phyloP scores from a whole-genome alignment of 2,797 vertebrate species.

The Notolabrus celidotus region DNA sequence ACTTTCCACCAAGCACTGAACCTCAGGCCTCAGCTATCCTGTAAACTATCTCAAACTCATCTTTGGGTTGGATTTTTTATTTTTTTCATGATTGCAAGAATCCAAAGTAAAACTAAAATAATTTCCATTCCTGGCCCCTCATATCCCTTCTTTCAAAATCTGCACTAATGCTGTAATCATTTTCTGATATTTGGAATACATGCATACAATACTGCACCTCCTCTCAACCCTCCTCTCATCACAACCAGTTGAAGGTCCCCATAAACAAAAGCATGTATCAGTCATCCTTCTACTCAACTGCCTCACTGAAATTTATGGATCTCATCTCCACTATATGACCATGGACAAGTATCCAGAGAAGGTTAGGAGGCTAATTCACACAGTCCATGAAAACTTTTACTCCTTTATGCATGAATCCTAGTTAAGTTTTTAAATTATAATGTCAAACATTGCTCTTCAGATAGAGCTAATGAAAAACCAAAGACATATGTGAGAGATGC shows the following conservation, averaged over 20 bases:
- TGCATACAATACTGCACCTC: background rate
- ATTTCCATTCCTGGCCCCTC: too few relatives aligned
- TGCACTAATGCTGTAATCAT: too few relatives aligned
- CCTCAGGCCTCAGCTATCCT: too few relatives aligned
- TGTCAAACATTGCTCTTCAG: too few relatives aligned
- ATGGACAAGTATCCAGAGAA: conserved; percentile 48
- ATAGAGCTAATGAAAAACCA: too few relatives aligned
- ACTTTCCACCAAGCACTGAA: too few relatives aligned
- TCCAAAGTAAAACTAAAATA: too few relatives aligned
- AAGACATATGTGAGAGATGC: too few relatives aligned
- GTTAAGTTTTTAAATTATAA: too few relatives aligned
- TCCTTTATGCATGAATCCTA: too few relatives aligned
- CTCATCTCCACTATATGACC: conserved; percentile 67
- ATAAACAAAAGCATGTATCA: conserved; percentile 77
- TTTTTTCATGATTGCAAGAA: background rate
- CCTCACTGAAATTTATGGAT: too few relatives aligned
- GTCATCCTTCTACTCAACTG: conserved; percentile 43
- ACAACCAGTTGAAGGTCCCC: conserved; percentile 59
- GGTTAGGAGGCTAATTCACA: conserved; percentile 63
- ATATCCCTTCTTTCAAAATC: too few relatives aligned
- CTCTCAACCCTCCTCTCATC: conserved; percentile 32
- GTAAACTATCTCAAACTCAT: background rate
- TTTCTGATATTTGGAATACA: conserved; percentile 17
- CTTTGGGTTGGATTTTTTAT: background rate
- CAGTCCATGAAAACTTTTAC: conserved; percentile 65